phyloP scores from a whole-genome alignment of 2,797 vertebrate genomes.

The Alfaro cultratus region DNA sequence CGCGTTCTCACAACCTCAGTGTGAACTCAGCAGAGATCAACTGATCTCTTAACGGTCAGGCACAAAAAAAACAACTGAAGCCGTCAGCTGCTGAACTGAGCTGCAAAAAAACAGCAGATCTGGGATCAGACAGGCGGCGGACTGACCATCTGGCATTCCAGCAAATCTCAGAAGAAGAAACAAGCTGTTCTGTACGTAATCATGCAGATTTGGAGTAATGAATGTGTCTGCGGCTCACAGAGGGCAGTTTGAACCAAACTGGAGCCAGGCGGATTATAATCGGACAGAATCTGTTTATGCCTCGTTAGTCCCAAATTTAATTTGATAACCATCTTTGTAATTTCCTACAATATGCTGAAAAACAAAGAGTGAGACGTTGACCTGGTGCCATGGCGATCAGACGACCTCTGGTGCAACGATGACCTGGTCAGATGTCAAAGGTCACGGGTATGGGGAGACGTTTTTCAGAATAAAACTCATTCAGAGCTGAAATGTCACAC shows the following conservation, averaged over 20 bases:
- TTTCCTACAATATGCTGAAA: neutral
- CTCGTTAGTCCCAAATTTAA: neutral
- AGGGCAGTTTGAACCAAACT: too few species aligned
- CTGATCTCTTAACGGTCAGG: neutral
- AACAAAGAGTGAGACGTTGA: neutral
- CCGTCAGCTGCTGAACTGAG: neutral
- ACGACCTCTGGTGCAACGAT: neutral
- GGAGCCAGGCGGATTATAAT: neutral
- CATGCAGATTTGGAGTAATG: neutral
- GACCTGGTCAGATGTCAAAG: neutral
- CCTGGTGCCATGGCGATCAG: neutral
- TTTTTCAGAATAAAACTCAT: too few species aligned
- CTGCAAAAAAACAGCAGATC: neutral
- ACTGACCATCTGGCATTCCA: slow-evolving; percentile 8
- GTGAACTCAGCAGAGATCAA: slow-evolving; percentile 2
- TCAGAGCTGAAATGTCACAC: too few species aligned
- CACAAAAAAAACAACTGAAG: neutral
- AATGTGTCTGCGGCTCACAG: neutral
- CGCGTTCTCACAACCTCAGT: neutral
- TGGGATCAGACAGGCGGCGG: neutral
- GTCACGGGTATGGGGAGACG: neutral
- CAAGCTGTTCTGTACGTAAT: slow-evolving; percentile 12
- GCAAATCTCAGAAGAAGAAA: slow-evolving; percentile 15
- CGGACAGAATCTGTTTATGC: neutral
- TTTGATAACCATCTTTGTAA: neutral